Evolutionary conservation across 2,888 invertebrate genomes (phyloP).

Genomic region (Dynastes tityus): DNA sequence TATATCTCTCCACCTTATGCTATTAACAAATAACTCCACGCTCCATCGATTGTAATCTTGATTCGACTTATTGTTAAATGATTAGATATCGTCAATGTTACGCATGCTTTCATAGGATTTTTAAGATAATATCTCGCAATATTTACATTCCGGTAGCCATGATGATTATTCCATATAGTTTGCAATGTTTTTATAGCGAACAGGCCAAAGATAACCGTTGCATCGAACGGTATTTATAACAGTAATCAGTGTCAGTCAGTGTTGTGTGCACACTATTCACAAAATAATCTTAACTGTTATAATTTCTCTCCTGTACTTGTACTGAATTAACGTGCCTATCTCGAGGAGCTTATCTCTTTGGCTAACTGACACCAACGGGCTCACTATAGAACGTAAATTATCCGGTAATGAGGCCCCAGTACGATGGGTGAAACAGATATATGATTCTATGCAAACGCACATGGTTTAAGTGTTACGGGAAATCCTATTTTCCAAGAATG

Average conservation of each 20-base stretch:
- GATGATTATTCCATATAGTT: conserved; percentile 40
- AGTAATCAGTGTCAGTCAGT: conserved; percentile 49
- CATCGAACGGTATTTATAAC: conserved; percentile 48
- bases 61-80: conserved; percentile 2
- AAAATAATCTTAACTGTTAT: conserved; percentile 41
- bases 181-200: conserved; percentile 33
- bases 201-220: conserved; percentile 43
- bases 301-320: conserved; percentile 31
- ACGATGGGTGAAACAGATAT: conserved; percentile 9
- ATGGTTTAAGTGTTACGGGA: background rate
- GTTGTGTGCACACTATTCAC: conserved; percentile 34
- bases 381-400: conserved; percentile 11
- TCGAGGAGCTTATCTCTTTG: conserved; percentile 25
- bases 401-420: conserved; percentile 16
- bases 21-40: background rate
- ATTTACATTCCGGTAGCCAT: conserved; percentile 21
- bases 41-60: background rate
- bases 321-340: conserved; percentile 37
- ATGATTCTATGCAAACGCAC: background rate
- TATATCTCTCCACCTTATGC: too few species aligned
- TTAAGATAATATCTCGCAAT: background rate
- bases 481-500: background rate
- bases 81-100: background rate
- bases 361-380: conserved; percentile 18
- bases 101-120: background rate